These are phyloP conservation scores for Rousettus madagascariensis DNA, from an alignment of 2,797 vertebrate genomes.

Conservation along the genomic window DNA sequence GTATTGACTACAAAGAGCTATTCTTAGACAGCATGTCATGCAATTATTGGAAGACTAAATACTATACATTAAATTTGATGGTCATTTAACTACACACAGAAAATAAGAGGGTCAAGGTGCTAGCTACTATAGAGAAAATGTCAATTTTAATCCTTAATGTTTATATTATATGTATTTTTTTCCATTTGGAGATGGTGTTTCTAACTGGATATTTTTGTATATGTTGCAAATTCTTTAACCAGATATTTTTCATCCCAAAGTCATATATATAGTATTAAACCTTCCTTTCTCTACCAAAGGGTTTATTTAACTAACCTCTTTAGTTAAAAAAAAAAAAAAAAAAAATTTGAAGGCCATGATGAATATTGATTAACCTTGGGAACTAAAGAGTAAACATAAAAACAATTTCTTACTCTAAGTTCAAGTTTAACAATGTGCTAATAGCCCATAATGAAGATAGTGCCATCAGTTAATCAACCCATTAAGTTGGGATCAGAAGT, in stretches of 20 bases:
- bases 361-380: constrained; percentile 69
- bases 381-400: constrained; percentile 74
- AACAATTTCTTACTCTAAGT: constrained; percentile 68
- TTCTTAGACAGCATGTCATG: neutral
- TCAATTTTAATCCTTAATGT: neutral
- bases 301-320: constrained; percentile 56
- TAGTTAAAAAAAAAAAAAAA: constrained; percentile 34
- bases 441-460: constrained; percentile 74
- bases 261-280: constrained; percentile 14
- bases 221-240: constrained; percentile 31
- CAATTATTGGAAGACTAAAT: neutral
- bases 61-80: neutral
- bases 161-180: neutral
- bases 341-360: constrained; percentile 35
- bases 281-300: constrained; percentile 43
- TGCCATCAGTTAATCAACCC: constrained; percentile 74
- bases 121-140: neutral
- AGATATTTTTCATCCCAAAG: constrained; percentile 38
- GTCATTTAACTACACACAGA: constrained; percentile 17
- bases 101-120: neutral
- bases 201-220: neutral
- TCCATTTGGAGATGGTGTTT: neutral
- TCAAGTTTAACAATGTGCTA: constrained; percentile 71
- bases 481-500: constrained; percentile 73
- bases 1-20: neutral